phyloP scores from a whole-genome alignment of 1,140 invertebrate genomes.

The Calycopis cecrops region DNA sequence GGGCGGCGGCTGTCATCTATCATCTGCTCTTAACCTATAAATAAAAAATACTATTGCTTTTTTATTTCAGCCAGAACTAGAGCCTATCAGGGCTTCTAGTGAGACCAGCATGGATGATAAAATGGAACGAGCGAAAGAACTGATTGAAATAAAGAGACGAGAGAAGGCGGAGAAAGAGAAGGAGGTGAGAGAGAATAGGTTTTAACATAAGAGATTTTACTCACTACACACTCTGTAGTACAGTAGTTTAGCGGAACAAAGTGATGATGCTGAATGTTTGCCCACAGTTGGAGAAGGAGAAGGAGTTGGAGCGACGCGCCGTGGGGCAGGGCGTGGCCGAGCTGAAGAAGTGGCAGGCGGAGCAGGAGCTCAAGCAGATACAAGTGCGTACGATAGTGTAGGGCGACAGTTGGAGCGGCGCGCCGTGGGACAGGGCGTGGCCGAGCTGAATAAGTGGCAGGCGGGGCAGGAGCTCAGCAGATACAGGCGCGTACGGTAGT shows the following conservation, averaged over 20 bases:
- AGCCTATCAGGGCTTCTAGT: conserved; percentile 12
- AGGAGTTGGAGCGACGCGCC: conserved; percentile 83
- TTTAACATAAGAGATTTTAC: too few relatives aligned
- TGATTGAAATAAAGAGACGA: conserved; percentile 77
- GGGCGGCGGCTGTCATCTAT: too few relatives aligned
- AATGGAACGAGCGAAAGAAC: conserved; percentile 57
- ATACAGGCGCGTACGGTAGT: conserved; percentile 40
- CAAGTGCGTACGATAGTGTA: conserved; percentile 34
- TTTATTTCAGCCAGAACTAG: conserved; percentile 18
- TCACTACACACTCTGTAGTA: too few relatives aligned
- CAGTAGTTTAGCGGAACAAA: too few relatives aligned
- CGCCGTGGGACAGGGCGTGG: conserved; percentile 81
- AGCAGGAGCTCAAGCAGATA: conserved; percentile 82
- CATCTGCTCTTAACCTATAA: too few relatives aligned
- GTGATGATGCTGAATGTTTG: not conserved
- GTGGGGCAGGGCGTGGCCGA: conserved; percentile 83
- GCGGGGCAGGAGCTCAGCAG: conserved; percentile 84
- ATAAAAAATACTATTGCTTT: too few relatives aligned
- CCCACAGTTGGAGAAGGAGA: conserved; percentile 75
- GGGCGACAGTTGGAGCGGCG: conserved; percentile 80
- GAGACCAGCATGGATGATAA: conserved; percentile 43
- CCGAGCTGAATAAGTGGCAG: conserved; percentile 81
- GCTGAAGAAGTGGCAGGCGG: conserved; percentile 81
- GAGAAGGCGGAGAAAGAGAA: conserved; percentile 80
- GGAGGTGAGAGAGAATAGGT: conserved; percentile 40